Evolutionary conservation across 2,113 vertebrate genomes (phyloP), one percentile per base, ranked within the genome.

Genomic region (Trichomycterus rosablanca): DNA sequence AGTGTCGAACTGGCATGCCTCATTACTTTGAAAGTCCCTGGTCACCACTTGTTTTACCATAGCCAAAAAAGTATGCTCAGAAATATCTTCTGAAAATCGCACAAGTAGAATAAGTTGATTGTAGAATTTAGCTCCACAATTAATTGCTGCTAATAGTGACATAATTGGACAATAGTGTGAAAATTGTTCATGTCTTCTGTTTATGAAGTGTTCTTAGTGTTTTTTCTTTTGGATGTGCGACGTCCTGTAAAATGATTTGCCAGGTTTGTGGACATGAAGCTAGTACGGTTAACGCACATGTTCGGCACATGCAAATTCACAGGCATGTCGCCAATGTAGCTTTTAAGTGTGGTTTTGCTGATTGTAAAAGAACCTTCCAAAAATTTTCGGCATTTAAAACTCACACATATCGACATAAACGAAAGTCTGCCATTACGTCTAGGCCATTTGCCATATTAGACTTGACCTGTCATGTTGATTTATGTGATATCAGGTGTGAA

Each of bases 401-500:
- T 43, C 37, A 63, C 60, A 52, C 34, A 34, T 63, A 40, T 43
- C 34, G 35, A 15, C 48, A 63, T 39, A 53, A 63, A 53, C 3
- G 42, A 19, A 66, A 57, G 23, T 56, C 16, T 48, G 44, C 16
- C 5, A 43, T 46, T 44, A 65, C 28, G 34, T 55, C 50, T 46
- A 48, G 43, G 42, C 19, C 28, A 43, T 15, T 54, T 23, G 42
- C 16, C 51, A 43, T 15, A 57, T 42, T 54, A 48, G 32, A 66
- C 15, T 57, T 57, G 53, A 65, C 40, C 26, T 65, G 62, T 64
- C 51, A 55, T 54, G 23, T 55, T 34, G 40, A 65, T 16, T 65
- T 44, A 15, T 45, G 61, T 53, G 26, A 51, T 7, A 19, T 51
- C 37, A 50, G 35, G 30, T 70, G 48, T 63, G 55, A 65, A 20